Evolutionary conservation across 2,888 invertebrate genomes (phyloP), one percentile per base, ranked within the genome.

Genomic region (Sesia apiformis): DNA sequence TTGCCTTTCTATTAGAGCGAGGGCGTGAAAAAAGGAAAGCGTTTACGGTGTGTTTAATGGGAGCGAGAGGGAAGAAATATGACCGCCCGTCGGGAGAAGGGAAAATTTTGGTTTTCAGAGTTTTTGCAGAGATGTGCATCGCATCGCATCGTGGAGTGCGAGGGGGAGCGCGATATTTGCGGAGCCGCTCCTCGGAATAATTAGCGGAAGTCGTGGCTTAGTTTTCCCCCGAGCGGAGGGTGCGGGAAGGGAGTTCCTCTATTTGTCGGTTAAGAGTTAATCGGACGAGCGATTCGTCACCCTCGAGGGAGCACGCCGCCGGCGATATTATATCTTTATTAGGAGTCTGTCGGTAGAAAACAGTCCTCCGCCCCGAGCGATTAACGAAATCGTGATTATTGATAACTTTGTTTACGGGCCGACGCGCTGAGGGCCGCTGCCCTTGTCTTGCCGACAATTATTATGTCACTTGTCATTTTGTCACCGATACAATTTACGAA

Each of bases 11-110:
- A 89, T 89, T 89, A 89, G 85, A 88, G 81, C 76, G 87, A 88
- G 89, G 89, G 89, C 88, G 89, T 89, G 88, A 88, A 89, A 89
- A 89, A 89, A 88, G 88, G 89, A 89, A 89, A 89, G 89, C 89
- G 85, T 88, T 89, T 89, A 89, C 88, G 88, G 89, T 67, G 84
- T 87, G 88, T 85, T 89, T 89, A 88, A 88, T 88, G 87, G 80
- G 89, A 88, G 89, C 64, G 89, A 89, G 81, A 85, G 87, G 88
- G 89, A 89, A 87, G 88, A 89, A 87, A 89, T 89, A 89, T 84
- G 81, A 77, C 81, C 85, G 70, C 84, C 87, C 78, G 84, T 78
- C 84, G 81, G 80, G 83, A 82, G 82, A 80, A 81, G 84, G 89
- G 87, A 88, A 89, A 86, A 81, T 88, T 88, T 88, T 79, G 87